These are phyloP conservation scores for Cyphomyrus discorhynchus DNA, from an alignment of 2,113 vertebrate species.

Conservation along the genomic window DNA sequence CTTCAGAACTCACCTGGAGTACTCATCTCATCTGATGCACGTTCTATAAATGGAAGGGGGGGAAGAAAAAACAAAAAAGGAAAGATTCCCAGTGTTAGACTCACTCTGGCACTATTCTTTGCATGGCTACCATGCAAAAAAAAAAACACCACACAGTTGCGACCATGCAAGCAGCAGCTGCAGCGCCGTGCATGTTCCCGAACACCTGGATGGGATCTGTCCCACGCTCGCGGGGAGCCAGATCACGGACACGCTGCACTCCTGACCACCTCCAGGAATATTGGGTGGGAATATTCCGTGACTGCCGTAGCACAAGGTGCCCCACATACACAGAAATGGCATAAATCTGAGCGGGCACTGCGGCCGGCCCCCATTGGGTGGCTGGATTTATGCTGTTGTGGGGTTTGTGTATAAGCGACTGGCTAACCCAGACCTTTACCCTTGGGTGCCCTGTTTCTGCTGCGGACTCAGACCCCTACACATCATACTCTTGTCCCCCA, in stretches of 20 bases:
- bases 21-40: slow-evolving; percentile 74
- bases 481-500: not conserved
- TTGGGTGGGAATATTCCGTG: slow-evolving; percentile 48
- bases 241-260: slow-evolving; percentile 39
- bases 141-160: slow-evolving; percentile 28
- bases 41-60: slow-evolving; percentile 46
- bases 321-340: slow-evolving; percentile 45
- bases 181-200: slow-evolving; percentile 58
- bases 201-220: slow-evolving; percentile 59
- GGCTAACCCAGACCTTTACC: slow-evolving; percentile 39
- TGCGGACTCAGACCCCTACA: slow-evolving; percentile 15
- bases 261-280: slow-evolving; percentile 44
- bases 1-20: slow-evolving; percentile 82
- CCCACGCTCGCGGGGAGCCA: slow-evolving; percentile 50
- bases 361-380: not conserved
- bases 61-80: slow-evolving; percentile 52
- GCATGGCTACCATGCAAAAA: slow-evolving; percentile 75
- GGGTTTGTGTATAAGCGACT: slow-evolving; percentile 54
- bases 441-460: slow-evolving; percentile 21
- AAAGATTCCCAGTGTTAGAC: slow-evolving; percentile 58
- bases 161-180: slow-evolving; percentile 57
- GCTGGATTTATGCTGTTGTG: slow-evolving; percentile 57
- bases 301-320: slow-evolving; percentile 46
- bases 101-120: slow-evolving; percentile 65
- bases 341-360: slow-evolving; percentile 51